Base-by-base conservation (phyloP, 2,888 invertebrate genomes). In the Bugulina stolonifera region DNA sequence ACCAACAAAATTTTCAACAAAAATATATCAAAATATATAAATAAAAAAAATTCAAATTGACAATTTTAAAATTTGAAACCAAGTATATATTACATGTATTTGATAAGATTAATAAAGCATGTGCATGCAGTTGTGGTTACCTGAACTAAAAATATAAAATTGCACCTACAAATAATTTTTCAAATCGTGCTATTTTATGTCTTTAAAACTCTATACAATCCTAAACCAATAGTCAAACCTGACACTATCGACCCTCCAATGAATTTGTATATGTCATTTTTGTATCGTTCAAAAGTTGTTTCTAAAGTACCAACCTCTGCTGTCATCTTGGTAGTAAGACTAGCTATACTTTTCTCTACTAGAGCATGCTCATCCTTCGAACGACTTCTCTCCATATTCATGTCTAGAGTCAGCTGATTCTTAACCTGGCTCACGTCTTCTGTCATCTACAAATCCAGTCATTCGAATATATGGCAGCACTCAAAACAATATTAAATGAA, bases 331-430 rank as follows among this genome's bases (percentile, higher is more conserved):
- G 82, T 83, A 73, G 82, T 79, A 22, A 81, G 73, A 43, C 77
- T 74, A 35, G 78, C 76, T 3, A 83, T 71, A 1, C 73, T 57
- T 35, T 73, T 80, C 71, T 81, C 79, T 77, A 79, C 82, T 22
- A 77, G 76, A 29, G 80, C 78, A 78, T 82, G 81, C 82, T 83
- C 80, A 75, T 84, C 83, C 58, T 78, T 79, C 22, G 82, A 79
- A 72, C 83, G 74, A 3, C 82, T 79, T 71, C 78, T 80, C 74
- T 84, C 84, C 29, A 84, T 76, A 73, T 83, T 84, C 57, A 84
- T 78, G 75, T 84, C 84, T 23, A 84, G 76, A 1, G 76, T 78
- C 22, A 84, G 77, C 64, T 80, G 77, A 69, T 81, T 78, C 73
- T 78, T 78, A 52, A 83, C 71, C 74, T 83, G 83, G 69, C 75